Conservation (phyloP, 1,140 invertebrate genomes). For the Belonocnema kinseyi region DNA sequence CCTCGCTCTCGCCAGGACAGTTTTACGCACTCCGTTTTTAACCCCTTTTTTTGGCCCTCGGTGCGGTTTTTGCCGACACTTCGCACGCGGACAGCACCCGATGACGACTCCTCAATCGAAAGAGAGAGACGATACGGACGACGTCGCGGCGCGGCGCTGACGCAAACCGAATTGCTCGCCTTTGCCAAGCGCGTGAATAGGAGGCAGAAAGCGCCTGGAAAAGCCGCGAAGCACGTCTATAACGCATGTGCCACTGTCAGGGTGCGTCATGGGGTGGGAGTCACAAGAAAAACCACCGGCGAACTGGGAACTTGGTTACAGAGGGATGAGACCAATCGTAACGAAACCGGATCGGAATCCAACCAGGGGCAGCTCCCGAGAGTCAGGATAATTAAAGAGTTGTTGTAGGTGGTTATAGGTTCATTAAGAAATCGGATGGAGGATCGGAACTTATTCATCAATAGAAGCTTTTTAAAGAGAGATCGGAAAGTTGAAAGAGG, state of each 20-base stretch:
- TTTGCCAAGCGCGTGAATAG: constrained; percentile 19
- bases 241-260: background rate
- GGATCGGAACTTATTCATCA: too few species aligned
- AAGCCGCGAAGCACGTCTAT: background rate
- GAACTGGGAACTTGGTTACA: background rate
- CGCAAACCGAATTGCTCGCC: background rate
- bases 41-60: background rate
- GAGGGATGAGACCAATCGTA: background rate
- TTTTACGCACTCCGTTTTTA: background rate
- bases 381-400: too few species aligned
- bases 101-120: constrained; percentile 23
- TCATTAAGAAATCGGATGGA: too few species aligned
- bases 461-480: too few species aligned
- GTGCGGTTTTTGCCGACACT: background rate
- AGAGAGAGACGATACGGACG: constrained; percentile 22
- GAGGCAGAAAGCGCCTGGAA: background rate
- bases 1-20: constrained; percentile 3
- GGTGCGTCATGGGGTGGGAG: background rate
- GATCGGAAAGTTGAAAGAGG: too few species aligned
- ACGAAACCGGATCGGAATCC: background rate
- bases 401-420: too few species aligned
- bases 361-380: too few species aligned
- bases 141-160: constrained; percentile 20
- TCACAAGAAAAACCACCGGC: background rate
- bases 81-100: constrained; percentile 24